Evolutionary conservation across 2,797 vertebrate species (phyloP).

Genomic region (Lagodon rhomboides): DNA sequence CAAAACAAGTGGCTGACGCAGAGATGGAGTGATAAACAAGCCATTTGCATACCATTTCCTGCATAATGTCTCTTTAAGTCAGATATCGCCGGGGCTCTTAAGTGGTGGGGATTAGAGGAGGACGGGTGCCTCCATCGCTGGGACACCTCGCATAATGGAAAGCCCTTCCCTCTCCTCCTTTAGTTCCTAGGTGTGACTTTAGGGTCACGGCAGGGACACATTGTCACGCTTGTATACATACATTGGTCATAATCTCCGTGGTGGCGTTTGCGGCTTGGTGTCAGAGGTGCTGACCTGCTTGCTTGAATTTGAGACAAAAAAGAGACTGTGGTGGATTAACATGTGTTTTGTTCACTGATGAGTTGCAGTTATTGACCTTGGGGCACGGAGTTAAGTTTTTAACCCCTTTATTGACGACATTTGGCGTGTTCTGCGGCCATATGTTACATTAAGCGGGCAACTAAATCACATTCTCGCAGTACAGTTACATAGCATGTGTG

Average conservation of each 20-base stretch:
- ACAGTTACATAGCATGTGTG: not conserved
- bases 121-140: slow-evolving; percentile 41
- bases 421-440: not conserved
- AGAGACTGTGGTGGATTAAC: slow-evolving; percentile 29
- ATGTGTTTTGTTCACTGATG: slow-evolving; percentile 13
- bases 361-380: slow-evolving; percentile 8
- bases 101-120: slow-evolving; percentile 70
- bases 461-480: not conserved
- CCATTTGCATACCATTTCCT: slow-evolving; percentile 76
- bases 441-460: not conserved
- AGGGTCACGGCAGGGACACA: slow-evolving; percentile 30
- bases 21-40: slow-evolving; percentile 70
- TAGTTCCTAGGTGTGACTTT: slow-evolving; percentile 43
- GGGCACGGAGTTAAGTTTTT: not conserved
- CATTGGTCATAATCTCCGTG: slow-evolving; percentile 29
- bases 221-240: slow-evolving; percentile 15
- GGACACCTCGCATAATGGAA: slow-evolving; percentile 58
- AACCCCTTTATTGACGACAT: not conserved
- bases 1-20: slow-evolving; percentile 67
- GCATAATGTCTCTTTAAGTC: slow-evolving; percentile 74
- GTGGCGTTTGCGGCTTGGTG: slow-evolving; percentile 11
- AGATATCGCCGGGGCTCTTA: slow-evolving; percentile 61
- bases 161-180: slow-evolving; percentile 11
- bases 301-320: slow-evolving; percentile 42
- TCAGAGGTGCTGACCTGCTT: slow-evolving; percentile 48